Evolutionary conservation across 2,797 vertebrate species (phyloP).

Genomic region (Centropyge bicolor): DNA sequence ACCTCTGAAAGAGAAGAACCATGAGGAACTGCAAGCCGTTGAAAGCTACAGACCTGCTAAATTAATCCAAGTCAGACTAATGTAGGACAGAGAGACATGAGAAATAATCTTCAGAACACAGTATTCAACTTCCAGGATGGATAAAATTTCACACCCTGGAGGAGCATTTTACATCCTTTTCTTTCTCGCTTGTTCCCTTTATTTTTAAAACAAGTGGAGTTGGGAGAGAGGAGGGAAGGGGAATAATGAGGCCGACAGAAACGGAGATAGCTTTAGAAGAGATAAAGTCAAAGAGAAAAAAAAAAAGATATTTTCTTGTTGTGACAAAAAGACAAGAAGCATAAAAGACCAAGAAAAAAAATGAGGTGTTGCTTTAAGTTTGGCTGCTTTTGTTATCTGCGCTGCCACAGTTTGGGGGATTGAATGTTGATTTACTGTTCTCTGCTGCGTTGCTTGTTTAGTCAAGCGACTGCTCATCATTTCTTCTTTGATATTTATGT

Average conservation of each 20-base stretch:
- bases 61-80: background rate
- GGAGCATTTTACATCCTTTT: conserved; percentile 60
- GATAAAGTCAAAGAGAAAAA: conserved; percentile 43
- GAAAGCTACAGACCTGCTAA: background rate
- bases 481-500: conserved; percentile 34
- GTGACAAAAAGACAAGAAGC: conserved; percentile 36
- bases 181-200: conserved; percentile 43
- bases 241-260: conserved; percentile 54
- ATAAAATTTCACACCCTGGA: conserved; percentile 42
- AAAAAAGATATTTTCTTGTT: conserved; percentile 19
- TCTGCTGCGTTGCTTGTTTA: conserved; percentile 40
- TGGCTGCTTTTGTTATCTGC: conserved; percentile 43
- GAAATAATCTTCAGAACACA: background rate
- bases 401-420: conserved; percentile 36
- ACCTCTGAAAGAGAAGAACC: background rate
- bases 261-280: conserved; percentile 36
- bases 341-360: conserved; percentile 28
- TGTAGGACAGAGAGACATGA: background rate
- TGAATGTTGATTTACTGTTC: conserved; percentile 50
- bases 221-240: conserved; percentile 13
- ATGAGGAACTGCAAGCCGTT: background rate
- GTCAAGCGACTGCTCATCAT: conserved; percentile 31
- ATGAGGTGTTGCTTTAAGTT: conserved; percentile 27
- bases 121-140: background rate
- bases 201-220: conserved; percentile 39